A percentile compares a stretch with the other conserved stretches of the same genome.
phyloP scores from a whole-genome alignment of 1,140 invertebrate species.

The Brevipalpus yothersi region DNA sequence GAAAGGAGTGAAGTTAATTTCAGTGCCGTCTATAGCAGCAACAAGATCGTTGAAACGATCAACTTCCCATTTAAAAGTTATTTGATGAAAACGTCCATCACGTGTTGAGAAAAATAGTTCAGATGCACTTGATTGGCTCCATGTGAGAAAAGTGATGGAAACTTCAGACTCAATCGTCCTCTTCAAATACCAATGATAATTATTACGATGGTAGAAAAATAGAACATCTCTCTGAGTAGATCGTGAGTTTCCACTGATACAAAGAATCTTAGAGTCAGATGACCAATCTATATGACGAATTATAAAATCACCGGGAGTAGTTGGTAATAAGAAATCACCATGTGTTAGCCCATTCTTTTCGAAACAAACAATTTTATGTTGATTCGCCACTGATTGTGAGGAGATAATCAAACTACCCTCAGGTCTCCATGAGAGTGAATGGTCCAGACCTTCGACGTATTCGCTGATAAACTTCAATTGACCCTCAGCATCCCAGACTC shows the following conservation, averaged over 20 bases:
- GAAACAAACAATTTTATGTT: conserved; percentile 51
- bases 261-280: conserved; percentile 44
- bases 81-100: conserved; percentile 28
- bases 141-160: conserved; percentile 19
- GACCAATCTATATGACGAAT: conserved; percentile 42
- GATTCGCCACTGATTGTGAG: conserved; percentile 29
- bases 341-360: conserved; percentile 79
- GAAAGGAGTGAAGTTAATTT: conserved; percentile 43
- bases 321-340: conserved; percentile 44
- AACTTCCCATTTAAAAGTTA: conserved; percentile 34
- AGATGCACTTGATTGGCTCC: conserved; percentile 28
- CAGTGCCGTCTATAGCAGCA: conserved; percentile 48
- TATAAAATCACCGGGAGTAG: conserved; percentile 2
- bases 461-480: conserved; percentile 43
- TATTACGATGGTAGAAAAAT: conserved; percentile 50
- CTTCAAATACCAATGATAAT: conserved; percentile 79
- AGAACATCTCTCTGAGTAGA: conserved; percentile 19
- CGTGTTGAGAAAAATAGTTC: conserved; percentile 31
- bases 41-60: conserved; percentile 28
- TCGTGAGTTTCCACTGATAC: conserved; percentile 28
- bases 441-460: conserved; percentile 35
- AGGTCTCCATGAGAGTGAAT: conserved; percentile 46
- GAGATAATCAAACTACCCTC: conserved; percentile 48
- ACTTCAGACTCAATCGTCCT: conserved; percentile 31
- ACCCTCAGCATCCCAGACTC: conserved; percentile 46